phyloP scores from a whole-genome alignment of 2,113 vertebrate species.

The Mastomys natalensis region DNA sequence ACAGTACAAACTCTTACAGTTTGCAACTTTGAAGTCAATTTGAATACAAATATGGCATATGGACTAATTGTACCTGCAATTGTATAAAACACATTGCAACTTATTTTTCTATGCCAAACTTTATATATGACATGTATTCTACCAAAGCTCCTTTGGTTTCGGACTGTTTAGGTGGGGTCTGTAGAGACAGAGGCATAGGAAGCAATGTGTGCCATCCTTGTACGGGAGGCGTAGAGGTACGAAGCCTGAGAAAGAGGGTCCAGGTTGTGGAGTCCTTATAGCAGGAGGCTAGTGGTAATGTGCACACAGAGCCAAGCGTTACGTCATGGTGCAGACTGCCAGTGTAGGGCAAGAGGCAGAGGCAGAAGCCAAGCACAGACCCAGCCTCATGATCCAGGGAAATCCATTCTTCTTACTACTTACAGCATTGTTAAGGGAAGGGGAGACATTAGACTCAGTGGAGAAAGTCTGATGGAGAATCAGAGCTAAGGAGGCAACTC shows the following conservation, averaged over 20 bases:
- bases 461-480: not conserved
- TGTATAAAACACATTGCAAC: not conserved
- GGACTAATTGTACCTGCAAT: not conserved
- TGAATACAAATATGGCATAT: not conserved
- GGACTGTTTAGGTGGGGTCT: not conserved
- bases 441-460: not conserved
- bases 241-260: not conserved
- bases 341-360: not conserved
- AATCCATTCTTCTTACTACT: not conserved
- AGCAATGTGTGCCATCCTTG: not conserved
- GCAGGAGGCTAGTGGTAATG: not conserved
- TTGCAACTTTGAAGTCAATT: slow-evolving; percentile 4
- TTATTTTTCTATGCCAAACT: not conserved
- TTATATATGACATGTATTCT: not conserved
- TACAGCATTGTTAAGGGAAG: not conserved
- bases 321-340: not conserved
- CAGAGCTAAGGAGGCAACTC: not conserved
- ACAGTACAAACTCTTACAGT: not conserved
- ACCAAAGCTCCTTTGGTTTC: not conserved
- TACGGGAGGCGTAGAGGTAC: not conserved
- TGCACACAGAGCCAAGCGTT: fast-evolving
- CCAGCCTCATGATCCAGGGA: too few species aligned
- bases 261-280: not conserved
- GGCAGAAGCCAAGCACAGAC: fast-evolving
- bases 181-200: not conserved